Evolutionary conservation across 2,888 invertebrate genomes (phyloP).

Genomic region (Gortyna flavago): DNA sequence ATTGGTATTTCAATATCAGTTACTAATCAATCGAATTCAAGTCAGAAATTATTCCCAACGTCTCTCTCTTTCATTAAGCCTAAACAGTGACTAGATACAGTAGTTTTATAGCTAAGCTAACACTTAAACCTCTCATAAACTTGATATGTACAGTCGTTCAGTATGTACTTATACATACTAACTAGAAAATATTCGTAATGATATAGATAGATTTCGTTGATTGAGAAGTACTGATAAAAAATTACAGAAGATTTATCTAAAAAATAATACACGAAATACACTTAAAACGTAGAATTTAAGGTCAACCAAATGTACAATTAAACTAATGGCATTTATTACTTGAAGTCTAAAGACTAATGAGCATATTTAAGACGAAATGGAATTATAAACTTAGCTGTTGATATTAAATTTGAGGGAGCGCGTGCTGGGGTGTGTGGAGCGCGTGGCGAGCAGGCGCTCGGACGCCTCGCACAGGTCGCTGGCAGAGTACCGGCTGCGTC

Average conservation of each 20-base stretch:
- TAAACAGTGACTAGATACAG: conserved; percentile 78
- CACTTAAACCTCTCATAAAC: conserved; percentile 67
- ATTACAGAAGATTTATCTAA: conserved; percentile 51
- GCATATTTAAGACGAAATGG: conserved; percentile 79
- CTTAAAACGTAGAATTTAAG: conserved; percentile 61
- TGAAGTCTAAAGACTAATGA: conserved; percentile 81
- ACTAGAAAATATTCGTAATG: conserved; percentile 58
- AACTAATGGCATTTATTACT: conserved; percentile 71
- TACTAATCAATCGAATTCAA: conserved; percentile 20
- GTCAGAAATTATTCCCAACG: conserved; percentile 39
- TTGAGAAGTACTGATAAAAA: conserved; percentile 66
- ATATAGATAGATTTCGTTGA: conserved; percentile 71
- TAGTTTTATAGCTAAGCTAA: conserved; percentile 67
- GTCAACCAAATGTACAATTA: conserved; percentile 68
- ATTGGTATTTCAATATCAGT: conserved; percentile 20
- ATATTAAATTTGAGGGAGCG: conserved; percentile 91
- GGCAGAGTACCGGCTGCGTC: conserved; percentile 92
- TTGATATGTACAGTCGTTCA: conserved; percentile 79
- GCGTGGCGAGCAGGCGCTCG: conserved; percentile 89
- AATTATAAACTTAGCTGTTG: conserved; percentile 83
- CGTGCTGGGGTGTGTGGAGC: conserved; percentile 91
- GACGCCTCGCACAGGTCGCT: conserved; percentile 92
- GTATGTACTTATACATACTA: conserved; percentile 59
- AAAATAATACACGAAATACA: conserved; percentile 59
- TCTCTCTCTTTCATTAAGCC: conserved; percentile 58